phyloP scores from a whole-genome alignment of 2,113 vertebrate species.

The Podarcis raffonei region DNA sequence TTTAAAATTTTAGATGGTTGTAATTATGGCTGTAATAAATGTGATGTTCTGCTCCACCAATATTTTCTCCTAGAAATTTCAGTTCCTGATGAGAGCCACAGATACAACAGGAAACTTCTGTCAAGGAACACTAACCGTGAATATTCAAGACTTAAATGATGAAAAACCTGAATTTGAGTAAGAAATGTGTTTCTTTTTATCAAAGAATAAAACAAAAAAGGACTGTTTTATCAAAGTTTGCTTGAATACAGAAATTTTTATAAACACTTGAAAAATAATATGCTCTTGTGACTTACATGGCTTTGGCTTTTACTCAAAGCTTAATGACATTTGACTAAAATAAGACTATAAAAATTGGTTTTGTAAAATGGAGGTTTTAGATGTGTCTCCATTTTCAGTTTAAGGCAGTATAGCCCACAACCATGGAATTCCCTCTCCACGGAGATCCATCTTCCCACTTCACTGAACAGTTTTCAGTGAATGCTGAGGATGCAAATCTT shows the following conservation, averaged over 20 bases:
- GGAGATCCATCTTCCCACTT: no score
- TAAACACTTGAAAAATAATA: neutral
- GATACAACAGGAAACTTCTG: constrained; percentile 50
- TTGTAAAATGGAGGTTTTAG: neutral
- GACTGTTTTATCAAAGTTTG: neutral
- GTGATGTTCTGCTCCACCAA: neutral
- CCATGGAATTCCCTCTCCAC: no score
- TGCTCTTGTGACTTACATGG: neutral
- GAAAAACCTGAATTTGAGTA: constrained; percentile 63
- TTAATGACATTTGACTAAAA: neutral
- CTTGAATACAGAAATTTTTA: neutral
- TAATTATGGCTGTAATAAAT: neutral
- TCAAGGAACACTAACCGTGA: constrained; percentile 53
- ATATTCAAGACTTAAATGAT: constrained; percentile 58
- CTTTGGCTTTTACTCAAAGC: neutral
- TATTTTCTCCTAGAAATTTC: constrained; percentile 48
- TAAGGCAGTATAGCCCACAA: neutral
- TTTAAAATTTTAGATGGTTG: neutral
- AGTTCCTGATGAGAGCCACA: constrained; percentile 55
- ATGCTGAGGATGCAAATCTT: no score
- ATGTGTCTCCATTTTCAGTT: neutral
- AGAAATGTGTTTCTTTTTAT: constrained; percentile 29
- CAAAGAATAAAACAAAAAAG: neutral
- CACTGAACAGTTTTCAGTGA: no score
- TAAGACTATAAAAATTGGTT: neutral